Conservation (phyloP, 2,113 vertebrate species). For the Phyllostomus hastatus region DNA sequence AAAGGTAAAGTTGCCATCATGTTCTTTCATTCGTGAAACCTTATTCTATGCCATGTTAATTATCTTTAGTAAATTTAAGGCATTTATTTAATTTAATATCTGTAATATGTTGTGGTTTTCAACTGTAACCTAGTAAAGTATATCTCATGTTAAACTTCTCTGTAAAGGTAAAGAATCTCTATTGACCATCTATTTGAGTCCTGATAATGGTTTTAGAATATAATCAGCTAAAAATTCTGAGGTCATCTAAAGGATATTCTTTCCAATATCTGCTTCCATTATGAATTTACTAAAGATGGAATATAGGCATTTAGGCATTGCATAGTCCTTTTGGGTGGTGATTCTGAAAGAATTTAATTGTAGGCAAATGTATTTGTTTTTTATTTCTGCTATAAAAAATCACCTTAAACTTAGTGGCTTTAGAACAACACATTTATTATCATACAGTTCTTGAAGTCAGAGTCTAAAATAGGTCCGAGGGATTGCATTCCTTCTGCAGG, state of each 20-base stretch:
- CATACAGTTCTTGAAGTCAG: not conserved
- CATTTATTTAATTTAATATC: not conserved
- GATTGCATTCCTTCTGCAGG: not conserved
- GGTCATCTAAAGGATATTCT: not conserved
- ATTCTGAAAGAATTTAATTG: not conserved
- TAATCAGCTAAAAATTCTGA: not conserved
- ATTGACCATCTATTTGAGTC: not conserved
- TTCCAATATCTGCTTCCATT: not conserved
- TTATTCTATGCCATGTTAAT: not conserved
- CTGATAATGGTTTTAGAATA: slow-evolving; percentile 1
- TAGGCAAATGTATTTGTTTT: not conserved
- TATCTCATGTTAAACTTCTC: slow-evolving; percentile 3
- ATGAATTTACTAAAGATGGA: not conserved
- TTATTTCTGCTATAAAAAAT: not conserved
- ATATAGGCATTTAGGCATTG: not conserved
- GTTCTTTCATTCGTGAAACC: not conserved
- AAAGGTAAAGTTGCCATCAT: not conserved
- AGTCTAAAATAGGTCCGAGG: not conserved
- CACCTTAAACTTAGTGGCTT: not conserved
- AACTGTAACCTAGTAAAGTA: not conserved
- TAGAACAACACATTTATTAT: not conserved
- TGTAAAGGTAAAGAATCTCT: slow-evolving; percentile 23
- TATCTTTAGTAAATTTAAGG: not conserved
- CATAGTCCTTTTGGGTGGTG: not conserved
- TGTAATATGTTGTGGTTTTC: not conserved